Percentiles rank a stretch among this genome's conserved stretches.
These are phyloP conservation scores for Rhinogobius similis DNA, from an alignment of 2,113 vertebrate genomes.

Conservation along the genomic window DNA sequence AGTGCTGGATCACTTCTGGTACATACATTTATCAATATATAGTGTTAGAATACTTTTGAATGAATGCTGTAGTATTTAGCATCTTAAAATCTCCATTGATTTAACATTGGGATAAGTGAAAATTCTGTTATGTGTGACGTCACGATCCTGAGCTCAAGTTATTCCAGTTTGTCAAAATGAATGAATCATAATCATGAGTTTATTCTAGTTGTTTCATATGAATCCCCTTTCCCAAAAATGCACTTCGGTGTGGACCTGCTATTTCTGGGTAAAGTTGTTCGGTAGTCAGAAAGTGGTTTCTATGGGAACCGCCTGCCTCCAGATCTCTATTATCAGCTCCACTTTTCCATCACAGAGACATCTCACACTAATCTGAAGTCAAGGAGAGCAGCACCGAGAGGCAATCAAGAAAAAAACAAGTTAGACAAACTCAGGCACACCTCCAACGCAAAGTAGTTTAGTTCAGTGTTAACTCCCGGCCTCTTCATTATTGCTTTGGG, in stretches of 20 bases:
- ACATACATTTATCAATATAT: no score
- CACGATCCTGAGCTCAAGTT: no score
- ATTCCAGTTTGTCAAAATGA: no score
- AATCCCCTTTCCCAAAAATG: conserved; percentile 9
- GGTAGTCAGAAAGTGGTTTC: conserved; percentile 57
- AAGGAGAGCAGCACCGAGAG: conserved; percentile 5
- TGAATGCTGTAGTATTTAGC: no score
- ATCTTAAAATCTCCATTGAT: no score
- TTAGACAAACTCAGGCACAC: background rate
- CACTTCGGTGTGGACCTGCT: conserved; percentile 8
- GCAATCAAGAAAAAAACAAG: conserved; percentile 8
- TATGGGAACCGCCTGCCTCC: conserved; percentile 55
- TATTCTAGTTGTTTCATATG: background rate
- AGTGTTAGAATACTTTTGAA: no score
- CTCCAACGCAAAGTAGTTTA: background rate
- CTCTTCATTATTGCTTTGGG: background rate
- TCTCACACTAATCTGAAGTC: conserved; percentile 28
- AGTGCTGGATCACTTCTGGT: no score
- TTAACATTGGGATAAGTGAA: no score
- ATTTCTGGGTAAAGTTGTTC: conserved; percentile 48
- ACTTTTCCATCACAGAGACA: conserved; percentile 24
- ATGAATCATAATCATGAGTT: background rate
- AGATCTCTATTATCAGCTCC: conserved; percentile 39
- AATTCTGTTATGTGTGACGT: no score
- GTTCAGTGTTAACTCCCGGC: background rate